A percentile compares a stretch with the other conserved stretches of the same genome.
Conservation (phyloP, 1,140 invertebrate genomes). For the Notospermus geniculatus region DNA sequence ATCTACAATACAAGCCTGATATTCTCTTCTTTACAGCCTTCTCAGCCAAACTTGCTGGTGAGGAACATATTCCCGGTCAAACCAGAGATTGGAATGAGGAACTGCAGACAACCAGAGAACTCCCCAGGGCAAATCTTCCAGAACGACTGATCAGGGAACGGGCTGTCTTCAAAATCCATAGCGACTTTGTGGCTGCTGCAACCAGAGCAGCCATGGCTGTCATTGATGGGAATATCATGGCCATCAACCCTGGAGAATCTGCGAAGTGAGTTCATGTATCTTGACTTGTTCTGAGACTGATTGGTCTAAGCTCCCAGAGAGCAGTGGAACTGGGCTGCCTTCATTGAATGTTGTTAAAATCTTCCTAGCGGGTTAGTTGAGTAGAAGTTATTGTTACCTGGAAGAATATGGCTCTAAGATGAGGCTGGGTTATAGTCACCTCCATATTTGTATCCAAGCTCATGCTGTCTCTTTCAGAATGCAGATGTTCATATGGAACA, state of each 20-base stretch:
- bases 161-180: conserved; percentile 86
- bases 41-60: conserved; percentile 89
- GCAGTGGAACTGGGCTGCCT: too few species aligned
- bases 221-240: conserved; percentile 98
- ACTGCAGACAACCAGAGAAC: conserved; percentile 93
- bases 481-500: conserved; percentile 99
- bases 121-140: conserved; percentile 88
- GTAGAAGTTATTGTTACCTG: too few species aligned
- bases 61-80: conserved; percentile 98
- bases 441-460: neutral
- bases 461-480: conserved; percentile 63
- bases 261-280: conserved; percentile 73
- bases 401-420: too few species aligned
- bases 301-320: too few species aligned
- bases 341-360: too few species aligned
- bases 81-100: conserved; percentile 99
- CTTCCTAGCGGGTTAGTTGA: too few species aligned
- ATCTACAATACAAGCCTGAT: too few species aligned
- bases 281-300: too few species aligned
- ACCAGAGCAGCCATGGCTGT: conserved; percentile 96
- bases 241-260: conserved; percentile 98
- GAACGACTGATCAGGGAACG: conserved; percentile 92
- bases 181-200: conserved; percentile 89
- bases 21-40: conserved; percentile 67
- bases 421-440: too few species aligned